phyloP scores from a whole-genome alignment of 2,797 vertebrate species.

The Cichlasoma orientale region DNA sequence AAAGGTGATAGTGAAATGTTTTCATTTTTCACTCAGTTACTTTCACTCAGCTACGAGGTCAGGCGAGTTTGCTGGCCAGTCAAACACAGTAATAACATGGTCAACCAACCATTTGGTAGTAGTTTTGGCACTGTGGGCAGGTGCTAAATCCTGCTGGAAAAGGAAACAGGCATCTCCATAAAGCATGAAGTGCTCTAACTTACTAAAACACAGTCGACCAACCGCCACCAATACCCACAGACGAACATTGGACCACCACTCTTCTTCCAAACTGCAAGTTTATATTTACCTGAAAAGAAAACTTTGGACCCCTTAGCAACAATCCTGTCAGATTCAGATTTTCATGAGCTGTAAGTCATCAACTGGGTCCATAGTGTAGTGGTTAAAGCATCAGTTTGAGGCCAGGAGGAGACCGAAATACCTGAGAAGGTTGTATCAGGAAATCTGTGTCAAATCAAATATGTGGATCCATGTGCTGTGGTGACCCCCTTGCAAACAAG shows the following conservation, averaged over 20 bases:
- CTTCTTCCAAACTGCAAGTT: too few species aligned
- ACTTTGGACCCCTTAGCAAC: too few species aligned
- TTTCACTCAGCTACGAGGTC: neutral
- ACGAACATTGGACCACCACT: neutral
- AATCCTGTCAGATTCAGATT: too few species aligned
- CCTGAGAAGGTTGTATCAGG: too few species aligned
- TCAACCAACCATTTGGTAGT: neutral
- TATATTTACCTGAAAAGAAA: too few species aligned
- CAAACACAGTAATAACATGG: neutral
- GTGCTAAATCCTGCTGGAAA: neutral
- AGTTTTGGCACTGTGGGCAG: accelerated
- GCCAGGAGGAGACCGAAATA: too few species aligned
- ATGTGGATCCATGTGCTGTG: too few species aligned
- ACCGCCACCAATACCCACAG: neutral
- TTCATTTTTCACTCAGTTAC: neutral
- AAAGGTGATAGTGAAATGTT: neutral
- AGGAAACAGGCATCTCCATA: neutral
- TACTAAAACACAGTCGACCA: neutral
- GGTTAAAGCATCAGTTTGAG: too few species aligned
- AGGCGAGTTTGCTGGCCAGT: neutral
- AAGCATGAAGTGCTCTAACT: neutral
- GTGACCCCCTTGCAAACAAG: too few species aligned
- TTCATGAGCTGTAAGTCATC: too few species aligned
- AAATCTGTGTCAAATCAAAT: too few species aligned
- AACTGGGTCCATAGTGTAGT: too few species aligned